A percentile compares a stretch with the other conserved stretches of the same genome.
phyloP scores from a whole-genome alignment of 2,113 vertebrate genomes.

The Odontesthes bonariensis region DNA sequence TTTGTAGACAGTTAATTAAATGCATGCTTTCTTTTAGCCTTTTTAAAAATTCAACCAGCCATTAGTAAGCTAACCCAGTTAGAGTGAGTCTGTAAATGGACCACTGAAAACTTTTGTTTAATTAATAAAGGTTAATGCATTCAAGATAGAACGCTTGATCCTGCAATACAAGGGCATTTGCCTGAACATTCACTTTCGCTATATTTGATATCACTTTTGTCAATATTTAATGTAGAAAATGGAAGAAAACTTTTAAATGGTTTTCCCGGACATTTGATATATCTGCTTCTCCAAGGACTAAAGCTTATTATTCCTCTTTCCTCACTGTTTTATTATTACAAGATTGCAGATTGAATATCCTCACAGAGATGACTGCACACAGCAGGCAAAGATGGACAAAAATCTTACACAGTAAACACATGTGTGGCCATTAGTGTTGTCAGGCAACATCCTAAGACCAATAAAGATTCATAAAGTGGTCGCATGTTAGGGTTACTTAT shows the following conservation, averaged over 20 bases:
- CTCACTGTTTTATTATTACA: conserved; percentile 1
- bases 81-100: conserved; percentile 65
- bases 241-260: conserved; percentile 22
- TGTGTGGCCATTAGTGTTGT: not conserved
- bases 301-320: not conserved
- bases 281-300: conserved; percentile 9
- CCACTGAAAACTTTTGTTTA: conserved; percentile 53
- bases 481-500: too few relatives aligned
- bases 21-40: conserved; percentile 19
- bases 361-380: not conserved
- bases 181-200: conserved; percentile 50
- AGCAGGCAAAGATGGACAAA: not conserved
- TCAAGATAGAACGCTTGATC: conserved; percentile 61
- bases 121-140: conserved; percentile 74
- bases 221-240: conserved; percentile 54
- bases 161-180: conserved; percentile 49
- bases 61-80: conserved; percentile 47
- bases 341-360: not conserved
- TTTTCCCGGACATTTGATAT: conserved; percentile 8
- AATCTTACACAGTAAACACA: conserved; percentile 3
- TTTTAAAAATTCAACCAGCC: conserved; percentile 45
- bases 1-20: conserved; percentile 35
- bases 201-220: conserved; percentile 48
- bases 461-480: not conserved
- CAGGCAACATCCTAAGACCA: not conserved